Conservation (phyloP, 2,888 invertebrate genomes). For the Dolichomitus sp. region DNA sequence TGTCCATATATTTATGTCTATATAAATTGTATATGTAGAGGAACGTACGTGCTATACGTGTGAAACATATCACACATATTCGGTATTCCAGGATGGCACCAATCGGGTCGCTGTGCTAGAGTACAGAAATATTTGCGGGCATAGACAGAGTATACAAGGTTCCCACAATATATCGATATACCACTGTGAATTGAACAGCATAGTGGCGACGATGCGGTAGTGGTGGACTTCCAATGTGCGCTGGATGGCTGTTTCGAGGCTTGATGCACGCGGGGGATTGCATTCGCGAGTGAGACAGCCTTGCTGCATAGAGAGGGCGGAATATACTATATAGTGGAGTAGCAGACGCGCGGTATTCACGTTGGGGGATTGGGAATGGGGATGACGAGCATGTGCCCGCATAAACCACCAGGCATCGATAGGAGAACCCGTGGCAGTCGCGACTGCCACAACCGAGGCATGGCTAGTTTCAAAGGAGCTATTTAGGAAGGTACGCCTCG, state of each 20-base stretch:
- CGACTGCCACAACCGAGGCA: conserved; percentile 32
- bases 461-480: conserved; percentile 76
- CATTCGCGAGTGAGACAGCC: conserved; percentile 42
- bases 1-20: not conserved
- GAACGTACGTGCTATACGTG: not conserved
- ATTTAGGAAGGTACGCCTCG: conserved; percentile 75
- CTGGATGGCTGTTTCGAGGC: conserved; percentile 19
- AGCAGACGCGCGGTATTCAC: conserved; percentile 40
- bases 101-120: conserved; percentile 29
- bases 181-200: conserved; percentile 24
- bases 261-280: conserved; percentile 49
- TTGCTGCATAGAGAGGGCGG: not conserved
- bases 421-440: conserved; percentile 60
- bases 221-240: conserved; percentile 6
- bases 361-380: conserved; percentile 44
- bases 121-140: conserved; percentile 37
- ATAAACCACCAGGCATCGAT: conserved; percentile 73
- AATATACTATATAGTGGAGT: conserved; percentile 9
- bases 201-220: not conserved
- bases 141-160: not conserved
- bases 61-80: conserved; percentile 48
- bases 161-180: conserved; percentile 15
- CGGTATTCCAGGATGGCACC: conserved; percentile 51
- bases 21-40: not conserved
- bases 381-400: conserved; percentile 77